phyloP scores from a whole-genome alignment of 2,797 vertebrate species.

The Crocidura indochinensis region DNA sequence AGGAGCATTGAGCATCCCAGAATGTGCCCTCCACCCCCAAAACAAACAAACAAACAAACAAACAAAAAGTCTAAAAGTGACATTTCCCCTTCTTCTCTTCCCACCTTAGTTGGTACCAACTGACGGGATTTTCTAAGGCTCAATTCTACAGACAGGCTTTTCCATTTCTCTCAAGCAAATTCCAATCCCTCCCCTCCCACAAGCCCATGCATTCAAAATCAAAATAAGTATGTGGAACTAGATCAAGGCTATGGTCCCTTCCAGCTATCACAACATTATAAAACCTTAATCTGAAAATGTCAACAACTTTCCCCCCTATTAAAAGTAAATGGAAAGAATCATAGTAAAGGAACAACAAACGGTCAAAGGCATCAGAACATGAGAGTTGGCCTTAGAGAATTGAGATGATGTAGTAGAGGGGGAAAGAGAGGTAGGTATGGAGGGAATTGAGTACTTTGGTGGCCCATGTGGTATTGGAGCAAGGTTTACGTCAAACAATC shows the following conservation, averaged over 20 bases:
- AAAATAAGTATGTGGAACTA: background rate
- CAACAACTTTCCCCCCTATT: background rate
- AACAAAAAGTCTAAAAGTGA: background rate
- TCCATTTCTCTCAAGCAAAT: background rate
- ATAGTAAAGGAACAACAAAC: no score
- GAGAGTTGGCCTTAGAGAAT: no score
- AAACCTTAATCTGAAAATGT: conserved; percentile 38
- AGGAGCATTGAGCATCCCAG: no score
- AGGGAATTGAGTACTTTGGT: no score
- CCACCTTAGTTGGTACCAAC: background rate
- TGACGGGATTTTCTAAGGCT: background rate
- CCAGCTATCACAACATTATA: background rate
- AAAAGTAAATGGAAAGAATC: background rate
- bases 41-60: background rate
- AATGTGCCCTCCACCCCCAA: no score
- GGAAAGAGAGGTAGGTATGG: no score
- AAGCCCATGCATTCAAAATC: background rate
- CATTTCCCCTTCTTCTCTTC: background rate
- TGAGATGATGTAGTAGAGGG: no score
- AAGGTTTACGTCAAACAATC: no score
- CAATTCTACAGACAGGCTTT: background rate
- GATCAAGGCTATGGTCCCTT: background rate
- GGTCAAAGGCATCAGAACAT: no score
- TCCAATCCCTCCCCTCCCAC: background rate
- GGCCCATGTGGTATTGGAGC: no score